Evolutionary conservation across 2,113 vertebrate genomes (phyloP), one percentile per base, ranked within the genome.

Genomic region (Gambusia affinis): DNA sequence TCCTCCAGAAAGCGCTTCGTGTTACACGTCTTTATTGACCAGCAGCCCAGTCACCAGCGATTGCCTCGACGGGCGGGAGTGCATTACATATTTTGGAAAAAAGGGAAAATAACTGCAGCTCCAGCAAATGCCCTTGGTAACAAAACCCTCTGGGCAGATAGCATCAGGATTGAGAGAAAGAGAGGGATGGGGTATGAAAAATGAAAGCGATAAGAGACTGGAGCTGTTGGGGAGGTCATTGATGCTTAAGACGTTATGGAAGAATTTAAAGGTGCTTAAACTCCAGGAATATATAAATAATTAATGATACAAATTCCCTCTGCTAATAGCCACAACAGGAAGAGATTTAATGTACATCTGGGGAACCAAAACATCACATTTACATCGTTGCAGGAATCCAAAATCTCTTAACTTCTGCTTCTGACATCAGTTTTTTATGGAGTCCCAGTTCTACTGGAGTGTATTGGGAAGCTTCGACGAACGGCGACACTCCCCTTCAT

Each of bases 91-190:
- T 85, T 90, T 75, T 51, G 60, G 57, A 47, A 17, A 35, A 37
- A 73, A 73, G 39, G 62, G 17, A 4, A 72, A 66, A 81, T 62
- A 77, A 87, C 79, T 30, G 85, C 77, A 82, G 87, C 84, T 84
- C 82, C 79, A 72, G 84, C 60, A 76, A 31, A 62, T 86, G 78
- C 73, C 91, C 85, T 90, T 86, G 78, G 87, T 88, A 92, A 91
- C 84, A 84, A 83, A 89, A 88, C 57, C 88, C 85, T 68, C 72
- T 72, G 72, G n/a, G 64, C 64, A 78, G 77, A 89, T 70, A 63
- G 31, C 60, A 90, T 83, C 68, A 54, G 60, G 66, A 0, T 8
- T 57, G 62, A 24, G 62, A 75, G 27, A 72, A 61, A 78, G n/a
- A 64, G 54, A 71, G 42, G 27, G 44, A 63, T 33, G 12, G 17